Evolutionary conservation across 2,113 vertebrate genomes (phyloP), one percentile per base, ranked within the genome.

Genomic region (Malurus alboscapulatus): DNA sequence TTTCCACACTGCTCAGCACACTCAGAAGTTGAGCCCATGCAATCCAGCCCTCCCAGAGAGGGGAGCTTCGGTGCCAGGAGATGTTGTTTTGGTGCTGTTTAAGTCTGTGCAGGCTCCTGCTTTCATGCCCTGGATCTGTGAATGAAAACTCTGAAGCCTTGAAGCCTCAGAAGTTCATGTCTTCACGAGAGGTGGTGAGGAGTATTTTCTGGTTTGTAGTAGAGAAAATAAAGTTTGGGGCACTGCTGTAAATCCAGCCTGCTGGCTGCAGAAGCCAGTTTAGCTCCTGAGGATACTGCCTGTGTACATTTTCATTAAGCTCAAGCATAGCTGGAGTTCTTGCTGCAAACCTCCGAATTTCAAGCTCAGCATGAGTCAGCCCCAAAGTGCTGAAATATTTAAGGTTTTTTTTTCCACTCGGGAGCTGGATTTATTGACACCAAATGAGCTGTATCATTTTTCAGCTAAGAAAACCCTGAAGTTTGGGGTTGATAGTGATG

Each of bases 321-420:
- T 94, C 77, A 94, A 87, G 54, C 69, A 55, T 95, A 95, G 90
- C 72, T 79, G 69, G 69, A 91, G 48, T 48, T 93, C 94, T 86
- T 91, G 62, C 71, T 96, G 92, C 86, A 94, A 96, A 92, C n/a
- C 57, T 93, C 93, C 2, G 5, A 91, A 96, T 97, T 94, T 96
- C 88, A 92, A 88, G 69, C 88, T 94, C 94, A 78, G 91, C 74
- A 25, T 93, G 95, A 96, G 81, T 94, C 88, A 92, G 57, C 92
- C 90, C 68, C 80, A 38, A 76, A 84, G 54, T 76, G 38, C 61
- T 97, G 91, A 97, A 96, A 96, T 97, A 96, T 96, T 96, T 94
- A 97, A 92, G n/a, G 38, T 36, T 10, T 47, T 77, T 92, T 92
- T 93, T 93, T 72, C 44, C 53, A 82, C 58, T 84, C 44, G 66